phyloP scores from a whole-genome alignment of 2,888 invertebrate species.

The Baccha elongata region DNA sequence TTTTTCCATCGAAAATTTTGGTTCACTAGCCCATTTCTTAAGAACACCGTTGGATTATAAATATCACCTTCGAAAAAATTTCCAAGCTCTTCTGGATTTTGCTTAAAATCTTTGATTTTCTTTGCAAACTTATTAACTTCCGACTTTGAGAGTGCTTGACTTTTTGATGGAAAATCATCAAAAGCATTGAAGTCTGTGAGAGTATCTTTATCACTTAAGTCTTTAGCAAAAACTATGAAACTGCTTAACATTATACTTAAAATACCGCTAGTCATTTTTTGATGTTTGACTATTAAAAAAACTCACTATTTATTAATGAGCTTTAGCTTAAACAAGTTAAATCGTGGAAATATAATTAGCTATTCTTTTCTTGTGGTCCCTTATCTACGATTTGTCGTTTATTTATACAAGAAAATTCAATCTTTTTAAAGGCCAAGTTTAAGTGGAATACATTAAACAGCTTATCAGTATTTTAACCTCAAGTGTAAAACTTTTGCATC shows the following conservation, averaged over 20 bases:
- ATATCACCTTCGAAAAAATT: constrained; percentile 88
- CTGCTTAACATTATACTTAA: background rate
- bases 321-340: background rate
- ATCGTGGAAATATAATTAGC: background rate
- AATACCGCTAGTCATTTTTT: constrained; percentile 21
- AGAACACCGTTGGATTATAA: constrained; percentile 83
- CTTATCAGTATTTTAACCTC: constrained; percentile 19
- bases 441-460: background rate
- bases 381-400: constrained; percentile 20
- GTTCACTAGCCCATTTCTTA: constrained; percentile 85
- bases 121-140: background rate
- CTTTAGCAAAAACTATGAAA: background rate
- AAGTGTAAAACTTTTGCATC: background rate
- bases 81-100: constrained; percentile 89
- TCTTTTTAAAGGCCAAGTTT: background rate
- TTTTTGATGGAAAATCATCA: background rate
- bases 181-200: background rate
- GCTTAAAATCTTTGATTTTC: constrained; percentile 40
- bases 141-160: background rate
- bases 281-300: background rate
- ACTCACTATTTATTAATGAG: background rate
- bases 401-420: constrained; percentile 1
- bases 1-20: constrained; percentile 84
- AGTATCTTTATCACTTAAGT: background rate
- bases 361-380: constrained; percentile 25